Conservation (phyloP, 2,888 invertebrate species). For the Heliconius hortense region DNA sequence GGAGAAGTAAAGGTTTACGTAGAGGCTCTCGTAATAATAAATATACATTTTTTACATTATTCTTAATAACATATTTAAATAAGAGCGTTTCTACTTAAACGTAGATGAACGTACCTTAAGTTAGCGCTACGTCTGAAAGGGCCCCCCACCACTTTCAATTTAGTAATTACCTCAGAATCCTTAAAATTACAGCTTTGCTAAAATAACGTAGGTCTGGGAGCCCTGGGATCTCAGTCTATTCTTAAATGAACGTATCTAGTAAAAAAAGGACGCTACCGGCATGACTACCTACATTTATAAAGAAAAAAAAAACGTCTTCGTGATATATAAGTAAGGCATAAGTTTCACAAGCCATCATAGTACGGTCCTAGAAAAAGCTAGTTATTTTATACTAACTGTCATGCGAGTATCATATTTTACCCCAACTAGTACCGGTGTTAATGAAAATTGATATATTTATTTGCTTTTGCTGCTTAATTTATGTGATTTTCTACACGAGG, state of each 20-base stretch:
- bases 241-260: not conserved
- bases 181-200: too few species aligned
- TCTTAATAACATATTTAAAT: too few species aligned
- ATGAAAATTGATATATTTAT: not conserved
- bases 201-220: too few species aligned
- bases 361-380: constrained; percentile 2
- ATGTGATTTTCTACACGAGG: not conserved
- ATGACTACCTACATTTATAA: not conserved
- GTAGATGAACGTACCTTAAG: too few species aligned
- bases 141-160: too few species aligned
- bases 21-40: too few species aligned
- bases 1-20: too few species aligned
- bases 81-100: too few species aligned
- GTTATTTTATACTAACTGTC: constrained; percentile 27
- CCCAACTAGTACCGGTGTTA: not conserved
- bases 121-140: too few species aligned
- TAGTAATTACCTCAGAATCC: too few species aligned
- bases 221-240: too few species aligned
- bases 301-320: constrained; percentile 1
- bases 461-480: not conserved
- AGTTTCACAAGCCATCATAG: constrained; percentile 20
- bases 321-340: not conserved
- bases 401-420: constrained; percentile 12
- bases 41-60: too few species aligned
- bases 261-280: not conserved